phyloP scores from a whole-genome alignment of 2,113 vertebrate species.

The Gymnocephalus cernua region DNA sequence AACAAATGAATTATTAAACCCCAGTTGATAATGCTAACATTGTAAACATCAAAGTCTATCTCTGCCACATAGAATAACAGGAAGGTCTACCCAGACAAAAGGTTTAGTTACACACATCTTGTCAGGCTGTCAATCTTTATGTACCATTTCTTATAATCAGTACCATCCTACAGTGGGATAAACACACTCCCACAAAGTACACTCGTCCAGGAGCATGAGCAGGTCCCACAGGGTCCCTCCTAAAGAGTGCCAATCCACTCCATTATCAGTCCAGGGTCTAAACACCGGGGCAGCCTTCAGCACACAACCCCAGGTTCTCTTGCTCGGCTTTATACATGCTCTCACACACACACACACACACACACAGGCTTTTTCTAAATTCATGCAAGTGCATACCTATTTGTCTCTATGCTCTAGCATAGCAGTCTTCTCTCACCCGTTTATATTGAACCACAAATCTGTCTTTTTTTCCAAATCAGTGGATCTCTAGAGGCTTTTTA shows the following conservation, averaged over 20 bases:
- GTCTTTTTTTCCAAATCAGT: not conserved
- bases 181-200: conserved; percentile 36
- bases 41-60: not conserved
- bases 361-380: not conserved
- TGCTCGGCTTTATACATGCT: not conserved
- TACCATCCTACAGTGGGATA: not conserved
- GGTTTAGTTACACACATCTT: not conserved
- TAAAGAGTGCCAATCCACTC: conserved; percentile 80
- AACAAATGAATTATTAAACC: not conserved
- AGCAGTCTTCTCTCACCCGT: conserved; percentile 57
- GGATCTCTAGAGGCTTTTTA: not conserved
- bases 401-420: conserved; percentile 43
- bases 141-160: conserved; percentile 23
- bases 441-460: not conserved
- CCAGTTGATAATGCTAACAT: not conserved
- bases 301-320: conserved; percentile 33
- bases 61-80: not conserved
- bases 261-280: conserved; percentile 76
- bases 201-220: conserved; percentile 46
- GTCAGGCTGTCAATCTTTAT: conserved; percentile 40
- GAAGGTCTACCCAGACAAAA: not conserved
- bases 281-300: conserved; percentile 86
- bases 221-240: conserved; percentile 71
- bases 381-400: not conserved
- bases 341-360: conserved; percentile 26